Evolutionary conservation across 1,140 invertebrate species (phyloP), one percentile per base, ranked within the genome.

Genomic region (Drosophila sucinea): DNA sequence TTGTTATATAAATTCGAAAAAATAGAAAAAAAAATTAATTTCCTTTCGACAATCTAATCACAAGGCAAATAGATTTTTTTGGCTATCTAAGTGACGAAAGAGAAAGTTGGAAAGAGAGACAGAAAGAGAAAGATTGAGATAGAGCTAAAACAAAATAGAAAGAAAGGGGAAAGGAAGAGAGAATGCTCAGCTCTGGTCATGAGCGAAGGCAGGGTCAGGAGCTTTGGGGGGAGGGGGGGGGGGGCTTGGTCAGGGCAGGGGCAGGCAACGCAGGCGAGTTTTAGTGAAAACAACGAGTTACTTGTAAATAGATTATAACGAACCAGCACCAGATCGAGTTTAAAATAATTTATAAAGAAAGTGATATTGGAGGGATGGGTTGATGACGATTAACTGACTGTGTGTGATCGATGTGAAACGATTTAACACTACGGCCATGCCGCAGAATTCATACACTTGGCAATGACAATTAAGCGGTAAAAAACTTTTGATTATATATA

Each of bases 11-110:
- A 90, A 90, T 82, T 82, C 79, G 75, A 73, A 79, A 60, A 64
- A 55, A 60, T 65, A 41, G 8, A 70, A 69, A 90, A 87, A 47
- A 47, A 47, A 47, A 17, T 17, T 17, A 17, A 17, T 17, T 17
- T 23, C 6, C 2, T 27, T 27, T 5, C 27, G 44, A 51, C 44
- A 51, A 51, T 51, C 90, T 91, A 91, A 91, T 91, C 90, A 91
- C 80, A 89, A 91, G 90, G 90, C 90, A 91, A 91, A 91, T 87
- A 89, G 86, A 78, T 71, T 65, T 69, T 65, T 80, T 66, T 41
- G 44, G 10, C 44, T 51, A 58, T 60, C 51, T 11, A 30, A 60
- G 27, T 58, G 47, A 23, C 47, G 47, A n/a, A 1, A 47, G 35
- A 30, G 33, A 55, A 23, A 44, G 55, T 70, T 32, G 35, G 51